phyloP scores from a whole-genome alignment of 2,797 vertebrate species.

The Coccyzus lansbergi region DNA sequence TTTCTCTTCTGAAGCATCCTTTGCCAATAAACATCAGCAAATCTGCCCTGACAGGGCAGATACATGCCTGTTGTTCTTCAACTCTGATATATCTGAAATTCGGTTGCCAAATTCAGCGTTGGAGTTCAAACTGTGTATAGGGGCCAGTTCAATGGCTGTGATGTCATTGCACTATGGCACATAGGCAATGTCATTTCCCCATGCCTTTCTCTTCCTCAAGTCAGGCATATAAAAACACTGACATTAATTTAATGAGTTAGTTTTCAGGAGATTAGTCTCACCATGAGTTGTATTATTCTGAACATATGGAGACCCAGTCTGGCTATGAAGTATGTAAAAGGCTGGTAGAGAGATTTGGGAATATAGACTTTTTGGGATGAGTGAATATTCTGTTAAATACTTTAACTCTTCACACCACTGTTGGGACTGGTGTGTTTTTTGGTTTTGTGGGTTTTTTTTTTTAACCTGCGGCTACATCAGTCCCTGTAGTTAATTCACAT shows the following conservation, averaged over 20 bases:
- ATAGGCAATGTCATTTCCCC: background rate
- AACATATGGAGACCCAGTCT: conserved; percentile 36
- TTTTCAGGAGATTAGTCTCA: conserved; percentile 50
- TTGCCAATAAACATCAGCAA: conserved; percentile 33
- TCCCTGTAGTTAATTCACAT: background rate
- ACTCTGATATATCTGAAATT: background rate
- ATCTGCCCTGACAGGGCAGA: background rate
- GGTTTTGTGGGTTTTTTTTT: background rate
- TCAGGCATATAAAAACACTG: background rate
- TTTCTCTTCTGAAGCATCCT: background rate
- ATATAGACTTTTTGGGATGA: background rate
- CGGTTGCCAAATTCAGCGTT: background rate
- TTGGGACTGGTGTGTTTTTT: background rate
- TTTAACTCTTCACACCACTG: background rate
- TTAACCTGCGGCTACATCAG: background rate
- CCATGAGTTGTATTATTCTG: conserved; percentile 16
- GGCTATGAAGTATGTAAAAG: conserved; percentile 17
- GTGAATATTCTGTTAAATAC: background rate
- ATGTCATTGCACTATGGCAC: background rate
- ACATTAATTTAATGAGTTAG: conserved; percentile 10
- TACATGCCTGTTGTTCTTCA: background rate
- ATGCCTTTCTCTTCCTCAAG: background rate
- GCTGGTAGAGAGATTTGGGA: background rate
- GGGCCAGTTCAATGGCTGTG: background rate
- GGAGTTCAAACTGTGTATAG: background rate